These are phyloP conservation scores for Myotis davidii DNA, from an alignment of 2,113 vertebrate genomes.

Conservation along the genomic window DNA sequence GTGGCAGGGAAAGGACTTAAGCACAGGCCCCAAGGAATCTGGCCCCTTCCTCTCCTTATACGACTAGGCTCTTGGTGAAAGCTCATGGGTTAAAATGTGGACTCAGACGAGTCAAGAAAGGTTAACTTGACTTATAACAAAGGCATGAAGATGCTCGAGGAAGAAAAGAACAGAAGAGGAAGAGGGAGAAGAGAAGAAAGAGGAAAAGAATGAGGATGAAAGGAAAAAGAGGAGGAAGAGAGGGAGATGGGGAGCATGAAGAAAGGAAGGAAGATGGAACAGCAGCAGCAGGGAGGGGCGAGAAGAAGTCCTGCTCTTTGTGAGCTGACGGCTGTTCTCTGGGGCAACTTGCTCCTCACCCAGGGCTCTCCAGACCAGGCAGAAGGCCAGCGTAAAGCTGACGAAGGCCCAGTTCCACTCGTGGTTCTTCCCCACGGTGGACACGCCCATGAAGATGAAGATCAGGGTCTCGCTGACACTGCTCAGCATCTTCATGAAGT, in stretches of 20 bases:
- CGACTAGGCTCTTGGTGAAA: accelerated
- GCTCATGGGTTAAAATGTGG: background rate
- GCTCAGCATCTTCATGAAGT: constrained; percentile 97
- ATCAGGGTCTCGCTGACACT: constrained; percentile 97
- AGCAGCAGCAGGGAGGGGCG: background rate
- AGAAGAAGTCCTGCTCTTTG: accelerated
- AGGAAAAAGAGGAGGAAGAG: accelerated
- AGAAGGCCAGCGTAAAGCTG: constrained; percentile 94
- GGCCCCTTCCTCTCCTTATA: background rate
- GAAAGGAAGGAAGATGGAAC: background rate
- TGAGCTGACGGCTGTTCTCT: accelerated
- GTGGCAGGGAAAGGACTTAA: background rate
- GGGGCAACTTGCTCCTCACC: constrained; percentile 85
- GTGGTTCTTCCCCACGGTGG: constrained; percentile 95
- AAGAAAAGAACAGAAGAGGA: background rate
- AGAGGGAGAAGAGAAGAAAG: background rate
- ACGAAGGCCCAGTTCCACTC: constrained; percentile 99
- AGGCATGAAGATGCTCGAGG: background rate
- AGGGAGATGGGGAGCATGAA: background rate
- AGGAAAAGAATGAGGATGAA: too few relatives aligned
- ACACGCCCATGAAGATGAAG: constrained; percentile 98
- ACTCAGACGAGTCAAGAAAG: background rate
- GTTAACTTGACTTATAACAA: background rate
- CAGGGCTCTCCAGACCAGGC: constrained; percentile 93
- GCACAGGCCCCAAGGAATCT: accelerated